A percentile compares a stretch with the other conserved stretches of the same genome.
phyloP scores from a whole-genome alignment of 1,140 invertebrate species.

The Wasmannia auropunctata region DNA sequence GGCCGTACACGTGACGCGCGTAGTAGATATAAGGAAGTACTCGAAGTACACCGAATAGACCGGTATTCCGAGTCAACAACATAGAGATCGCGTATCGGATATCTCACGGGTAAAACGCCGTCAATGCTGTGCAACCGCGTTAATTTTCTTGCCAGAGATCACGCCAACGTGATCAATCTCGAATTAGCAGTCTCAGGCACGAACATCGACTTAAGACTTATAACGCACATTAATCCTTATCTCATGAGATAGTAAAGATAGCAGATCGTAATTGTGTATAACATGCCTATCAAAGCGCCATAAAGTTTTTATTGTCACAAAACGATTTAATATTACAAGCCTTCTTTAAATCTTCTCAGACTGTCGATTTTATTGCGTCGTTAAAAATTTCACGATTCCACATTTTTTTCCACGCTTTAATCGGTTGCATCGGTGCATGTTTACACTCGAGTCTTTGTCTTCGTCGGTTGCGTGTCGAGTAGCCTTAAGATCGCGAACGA shows the following conservation, averaged over 20 bases:
- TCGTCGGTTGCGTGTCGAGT: conserved; percentile 57
- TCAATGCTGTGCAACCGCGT: conserved; percentile 28
- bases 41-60: conserved; percentile 37
- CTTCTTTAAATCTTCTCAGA: not conserved
- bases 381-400: not conserved
- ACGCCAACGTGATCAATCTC: conserved; percentile 17
- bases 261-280: not conserved
- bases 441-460: conserved; percentile 3
- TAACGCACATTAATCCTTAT: conserved; percentile 20
- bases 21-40: conserved; percentile 50
- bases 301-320: not conserved
- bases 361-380: not conserved
- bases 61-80: conserved; percentile 36
- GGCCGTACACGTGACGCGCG: conserved; percentile 6
- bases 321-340: not conserved
- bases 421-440: not conserved
- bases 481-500: conserved; percentile 47
- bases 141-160: conserved; percentile 17
- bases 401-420: not conserved
- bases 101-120: conserved; percentile 21
- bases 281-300: not conserved
- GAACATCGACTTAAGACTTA: conserved; percentile 10
- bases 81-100: conserved; percentile 57
- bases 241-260: not conserved
- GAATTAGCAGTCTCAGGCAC: not conserved